Evolutionary conservation across 2,797 vertebrate genomes (phyloP), one percentile per base, ranked within the genome.

Genomic region (Protosalanx chinensis): DNA sequence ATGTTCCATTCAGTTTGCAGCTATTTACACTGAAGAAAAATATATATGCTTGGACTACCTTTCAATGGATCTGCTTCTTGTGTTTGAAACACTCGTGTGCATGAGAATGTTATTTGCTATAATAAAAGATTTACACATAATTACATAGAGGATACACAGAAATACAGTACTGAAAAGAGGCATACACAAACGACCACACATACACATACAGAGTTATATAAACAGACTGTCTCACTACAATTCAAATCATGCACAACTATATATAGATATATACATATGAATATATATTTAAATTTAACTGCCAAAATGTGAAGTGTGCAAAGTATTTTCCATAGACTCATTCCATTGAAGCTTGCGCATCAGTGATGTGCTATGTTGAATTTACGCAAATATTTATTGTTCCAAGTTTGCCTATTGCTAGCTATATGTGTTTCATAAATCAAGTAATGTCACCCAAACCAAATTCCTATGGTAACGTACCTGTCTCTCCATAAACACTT

Each of bases 61-160:
- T 95, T 96, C 93, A 96, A 97, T 94, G 95, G 95, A 98, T 96
- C 95, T 94, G 97, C 97, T 99, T 99, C 95, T 96, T 98, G 97
- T 99, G 95, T 98, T 97, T 98, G 95, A 98, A 98, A 99, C 97
- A 99, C 97, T 97, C 76, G 96, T 99, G 95, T 99, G 97, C 97
- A 98, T 98, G 97, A 98, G 95, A 99, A 98, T 98, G 96, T 98
- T 95, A 95, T 96, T 95, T 96, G 96, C 95, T 96, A 91, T 95
- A 92, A 93, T 95, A 95, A 94, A 93, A 91, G 78, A 88, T 82
- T 83, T 85, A 90, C 85, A 59, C 68, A 71, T 74, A 74, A 41
- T 20, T 56, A 88, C 81, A 77, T 72, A 80, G 82, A 72, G 81
- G 69, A 67, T 68, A 68, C 69, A 70, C 16, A 46, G 41, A 46